Conservation (phyloP, 2,888 invertebrate species). For the Microctonus brassicae region DNA sequence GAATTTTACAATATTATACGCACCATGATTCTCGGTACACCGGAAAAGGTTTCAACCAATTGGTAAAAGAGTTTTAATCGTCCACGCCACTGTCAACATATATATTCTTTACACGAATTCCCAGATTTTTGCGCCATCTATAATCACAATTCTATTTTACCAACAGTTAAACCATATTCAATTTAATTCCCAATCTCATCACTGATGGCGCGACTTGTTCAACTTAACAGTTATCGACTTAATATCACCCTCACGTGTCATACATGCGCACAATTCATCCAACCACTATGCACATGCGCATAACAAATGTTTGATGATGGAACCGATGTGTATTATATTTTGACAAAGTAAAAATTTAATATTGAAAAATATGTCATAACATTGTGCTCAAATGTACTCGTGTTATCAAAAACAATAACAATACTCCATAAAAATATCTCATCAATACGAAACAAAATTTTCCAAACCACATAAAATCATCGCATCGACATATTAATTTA, state of each 20-base stretch:
- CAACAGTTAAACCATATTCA: background rate
- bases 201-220: background rate
- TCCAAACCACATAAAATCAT: too few relatives aligned
- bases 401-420: too few relatives aligned
- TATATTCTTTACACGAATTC: slow-evolving; percentile 29
- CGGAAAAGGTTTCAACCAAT: slow-evolving; percentile 50
- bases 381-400: too few relatives aligned
- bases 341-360: too few relatives aligned
- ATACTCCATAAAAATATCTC: too few relatives aligned
- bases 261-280: slow-evolving; percentile 1
- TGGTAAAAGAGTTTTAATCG: slow-evolving; percentile 46
- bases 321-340: too few relatives aligned
- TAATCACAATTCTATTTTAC: background rate
- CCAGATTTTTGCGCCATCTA: background rate
- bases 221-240: background rate
- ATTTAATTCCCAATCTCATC: background rate
- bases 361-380: too few relatives aligned
- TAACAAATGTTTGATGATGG: too few relatives aligned
- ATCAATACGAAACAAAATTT: too few relatives aligned
- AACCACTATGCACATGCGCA: slow-evolving; percentile 32
- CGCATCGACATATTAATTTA: too few relatives aligned
- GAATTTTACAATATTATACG: slow-evolving; percentile 44
- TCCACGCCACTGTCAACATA: slow-evolving; percentile 33
- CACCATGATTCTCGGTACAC: slow-evolving; percentile 58
- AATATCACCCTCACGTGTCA: slow-evolving; percentile 23